phyloP scores from a whole-genome alignment of 2,888 invertebrate genomes.

The Pristionchus japonicus region DNA sequence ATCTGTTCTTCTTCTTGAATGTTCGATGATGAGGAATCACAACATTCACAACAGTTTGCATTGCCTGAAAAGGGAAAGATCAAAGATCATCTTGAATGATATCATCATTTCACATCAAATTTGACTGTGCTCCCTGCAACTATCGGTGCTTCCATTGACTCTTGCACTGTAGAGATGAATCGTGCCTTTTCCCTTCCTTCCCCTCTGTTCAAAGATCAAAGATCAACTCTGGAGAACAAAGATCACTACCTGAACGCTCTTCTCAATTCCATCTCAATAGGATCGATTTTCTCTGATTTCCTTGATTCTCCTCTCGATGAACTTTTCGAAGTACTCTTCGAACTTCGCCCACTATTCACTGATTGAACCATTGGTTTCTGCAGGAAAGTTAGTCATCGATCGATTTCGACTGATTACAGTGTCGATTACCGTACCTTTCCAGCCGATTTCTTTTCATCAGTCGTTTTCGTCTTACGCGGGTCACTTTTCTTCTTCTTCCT shows the following conservation, averaged over 20 bases:
- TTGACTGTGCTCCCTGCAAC: background rate
- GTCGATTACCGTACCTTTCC: background rate
- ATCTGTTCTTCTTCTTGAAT: conserved; percentile 18
- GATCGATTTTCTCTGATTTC: background rate
- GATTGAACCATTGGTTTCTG: background rate
- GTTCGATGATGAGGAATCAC: conserved; percentile 43
- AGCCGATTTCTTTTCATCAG: background rate
- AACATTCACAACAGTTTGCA: conserved; percentile 14
- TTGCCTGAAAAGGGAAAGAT: too few species aligned
- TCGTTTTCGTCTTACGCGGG: background rate
- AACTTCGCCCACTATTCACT: background rate
- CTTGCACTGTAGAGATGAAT: background rate
- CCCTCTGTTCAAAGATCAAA: background rate
- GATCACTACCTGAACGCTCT: background rate
- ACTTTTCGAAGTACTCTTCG: conserved; percentile 1
- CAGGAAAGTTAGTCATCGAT: background rate
- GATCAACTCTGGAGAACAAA: background rate
- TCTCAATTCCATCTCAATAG: background rate
- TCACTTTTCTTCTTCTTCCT: conserved; percentile 20
- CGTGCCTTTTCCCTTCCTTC: background rate
- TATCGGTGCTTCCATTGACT: background rate
- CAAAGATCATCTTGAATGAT: background rate
- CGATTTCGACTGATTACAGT: too few species aligned
- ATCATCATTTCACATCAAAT: conserved; percentile 7
- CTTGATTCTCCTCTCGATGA: background rate